A percentile compares a stretch with the other conserved stretches of the same genome.
phyloP scores from a whole-genome alignment of 2,113 vertebrate genomes.

The Polypterus senegalus region DNA sequence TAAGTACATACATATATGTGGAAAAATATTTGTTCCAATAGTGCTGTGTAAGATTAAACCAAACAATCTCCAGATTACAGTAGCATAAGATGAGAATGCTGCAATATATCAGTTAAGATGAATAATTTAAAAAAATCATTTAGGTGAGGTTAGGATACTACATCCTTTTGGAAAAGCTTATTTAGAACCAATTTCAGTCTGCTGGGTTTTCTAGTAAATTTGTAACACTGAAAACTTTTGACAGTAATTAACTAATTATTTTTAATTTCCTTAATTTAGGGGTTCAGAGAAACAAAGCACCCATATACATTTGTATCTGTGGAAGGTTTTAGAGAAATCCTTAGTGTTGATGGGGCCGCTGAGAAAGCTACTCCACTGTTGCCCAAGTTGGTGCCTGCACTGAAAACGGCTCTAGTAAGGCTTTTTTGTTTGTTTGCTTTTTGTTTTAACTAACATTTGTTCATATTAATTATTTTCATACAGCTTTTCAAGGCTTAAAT shows the following conservation, averaged over 20 bases:
- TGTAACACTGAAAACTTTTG: not conserved
- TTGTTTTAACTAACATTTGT: not conserved
- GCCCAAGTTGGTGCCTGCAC: constrained; percentile 49
- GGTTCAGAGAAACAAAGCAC: constrained; percentile 57
- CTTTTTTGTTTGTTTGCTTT: constrained; percentile 1
- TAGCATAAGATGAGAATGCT: too few species aligned
- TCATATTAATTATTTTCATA: too few species aligned
- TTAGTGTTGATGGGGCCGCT: constrained; percentile 42
- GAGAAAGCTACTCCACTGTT: constrained; percentile 55
- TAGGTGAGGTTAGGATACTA: too few species aligned
- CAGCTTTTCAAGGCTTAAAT: too few species aligned
- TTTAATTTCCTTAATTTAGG: constrained; percentile 32
- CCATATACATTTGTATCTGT: constrained; percentile 64
- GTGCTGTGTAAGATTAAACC: too few species aligned
- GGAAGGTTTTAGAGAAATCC: constrained; percentile 60
- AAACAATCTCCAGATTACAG: too few species aligned
- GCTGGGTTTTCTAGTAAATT: not conserved
- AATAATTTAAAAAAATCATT: too few species aligned
- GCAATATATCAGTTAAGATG: too few species aligned
- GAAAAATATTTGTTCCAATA: too few species aligned
- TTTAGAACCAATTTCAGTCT: too few species aligned
- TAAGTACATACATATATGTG: too few species aligned
- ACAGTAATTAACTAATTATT: not conserved
- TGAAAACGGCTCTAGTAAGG: constrained; percentile 57
- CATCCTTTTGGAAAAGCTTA: too few species aligned